A percentile compares a stretch with the other conserved stretches of the same genome.
Evolutionary conservation across 2,888 invertebrate species (phyloP).

Genomic region (Agrilus mali): DNA sequence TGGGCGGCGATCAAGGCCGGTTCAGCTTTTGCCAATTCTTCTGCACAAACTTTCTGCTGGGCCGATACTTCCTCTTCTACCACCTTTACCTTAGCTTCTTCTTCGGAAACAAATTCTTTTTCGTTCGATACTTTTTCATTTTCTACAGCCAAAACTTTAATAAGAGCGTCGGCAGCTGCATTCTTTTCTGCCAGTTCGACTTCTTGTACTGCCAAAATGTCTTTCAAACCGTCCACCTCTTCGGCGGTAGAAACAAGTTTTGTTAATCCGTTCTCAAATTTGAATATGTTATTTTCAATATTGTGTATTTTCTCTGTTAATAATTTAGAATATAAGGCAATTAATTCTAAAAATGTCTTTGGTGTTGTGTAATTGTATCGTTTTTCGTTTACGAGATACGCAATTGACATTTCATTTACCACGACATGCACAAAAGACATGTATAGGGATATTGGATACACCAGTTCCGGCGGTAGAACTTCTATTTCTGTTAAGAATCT

Average conservation of each 20-base stretch:
- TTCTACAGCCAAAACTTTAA: conserved; percentile 75
- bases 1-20: conserved; percentile 83
- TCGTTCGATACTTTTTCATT: conserved; percentile 84
- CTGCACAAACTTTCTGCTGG: conserved; percentile 75
- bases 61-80: conserved; percentile 81
- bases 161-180: conserved; percentile 77
- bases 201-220: conserved; percentile 45
- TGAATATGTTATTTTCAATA: conserved; percentile 58
- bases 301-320: conserved; percentile 53
- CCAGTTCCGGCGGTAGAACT: conserved; percentile 49
- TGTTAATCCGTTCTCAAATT: conserved; percentile 79
- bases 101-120: conserved; percentile 67
- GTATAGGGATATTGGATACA: conserved; percentile 61
- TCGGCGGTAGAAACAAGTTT: conserved; percentile 75
- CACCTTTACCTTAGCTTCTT: conserved; percentile 79
- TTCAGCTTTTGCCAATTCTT: conserved; percentile 82
- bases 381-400: conserved; percentile 72
- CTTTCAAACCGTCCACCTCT: conserved; percentile 77
- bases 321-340: conserved; percentile 66
- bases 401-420: conserved; percentile 72
- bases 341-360: conserved; percentile 89
- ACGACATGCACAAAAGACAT: conserved; percentile 86
- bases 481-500: conserved; percentile 70
- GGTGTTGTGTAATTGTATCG: conserved; percentile 95
- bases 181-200: conserved; percentile 76